Evolutionary conservation across 1,140 invertebrate genomes (phyloP).

Genomic region (Lanistes nyassanus): DNA sequence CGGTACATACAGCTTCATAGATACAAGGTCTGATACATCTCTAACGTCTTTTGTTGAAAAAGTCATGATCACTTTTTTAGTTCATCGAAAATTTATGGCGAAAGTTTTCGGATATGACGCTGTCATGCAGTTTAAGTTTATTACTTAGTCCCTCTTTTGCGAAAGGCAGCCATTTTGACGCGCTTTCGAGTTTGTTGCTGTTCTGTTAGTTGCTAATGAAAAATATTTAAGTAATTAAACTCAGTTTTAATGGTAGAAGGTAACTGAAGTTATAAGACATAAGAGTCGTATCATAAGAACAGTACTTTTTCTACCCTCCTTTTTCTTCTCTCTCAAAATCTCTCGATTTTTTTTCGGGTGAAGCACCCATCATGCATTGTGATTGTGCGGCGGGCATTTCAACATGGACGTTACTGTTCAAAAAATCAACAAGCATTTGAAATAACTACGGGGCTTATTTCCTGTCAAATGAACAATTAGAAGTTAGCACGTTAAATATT

Average conservation of each 20-base stretch:
- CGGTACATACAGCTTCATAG: slow-evolving; percentile 28
- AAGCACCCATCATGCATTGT: slow-evolving; percentile 14
- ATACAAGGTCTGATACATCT: slow-evolving; percentile 28
- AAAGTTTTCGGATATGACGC: not conserved
- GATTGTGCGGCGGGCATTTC: slow-evolving; percentile 21
- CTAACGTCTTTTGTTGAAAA: slow-evolving; percentile 26
- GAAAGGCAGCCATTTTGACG: slow-evolving; percentile 24
- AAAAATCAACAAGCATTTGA: too few relatives aligned
- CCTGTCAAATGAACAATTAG: too few relatives aligned
- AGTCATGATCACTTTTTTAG: slow-evolving; percentile 13
- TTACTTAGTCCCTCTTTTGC: too few relatives aligned
- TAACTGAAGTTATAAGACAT: too few relatives aligned
- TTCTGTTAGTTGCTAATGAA: slow-evolving; percentile 18
- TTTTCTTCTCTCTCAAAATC: not conserved
- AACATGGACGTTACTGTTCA: not conserved
- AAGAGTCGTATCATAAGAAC: too few relatives aligned
- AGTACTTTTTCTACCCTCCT: not conserved
- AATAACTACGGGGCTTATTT: too few relatives aligned
- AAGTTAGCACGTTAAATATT: too few relatives aligned
- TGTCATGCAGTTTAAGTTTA: too few relatives aligned
- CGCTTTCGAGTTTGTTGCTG: not conserved
- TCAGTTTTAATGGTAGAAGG: not conserved
- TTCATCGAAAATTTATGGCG: not conserved
- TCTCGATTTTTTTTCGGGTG: not conserved
- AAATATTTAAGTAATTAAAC: not conserved